Evolutionary conservation across 2,113 vertebrate genomes (phyloP).

Genomic region (Gymnarchus niloticus): DNA sequence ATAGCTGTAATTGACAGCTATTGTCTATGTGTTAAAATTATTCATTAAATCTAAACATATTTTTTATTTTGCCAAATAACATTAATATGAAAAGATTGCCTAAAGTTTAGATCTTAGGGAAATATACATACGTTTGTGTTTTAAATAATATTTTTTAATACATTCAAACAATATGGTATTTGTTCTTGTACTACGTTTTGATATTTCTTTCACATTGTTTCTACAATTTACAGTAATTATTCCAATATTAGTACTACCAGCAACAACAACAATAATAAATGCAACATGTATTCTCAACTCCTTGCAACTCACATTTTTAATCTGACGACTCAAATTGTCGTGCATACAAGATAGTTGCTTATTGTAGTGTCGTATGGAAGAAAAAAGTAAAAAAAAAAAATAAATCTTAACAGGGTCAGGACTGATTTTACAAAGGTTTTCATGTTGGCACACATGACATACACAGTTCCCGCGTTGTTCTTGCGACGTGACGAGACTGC

Average conservation of each 20-base stretch:
- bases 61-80: neutral
- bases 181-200: neutral
- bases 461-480: neutral
- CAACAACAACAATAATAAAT: conserved; percentile 10
- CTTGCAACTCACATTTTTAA: neutral
- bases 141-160: neutral
- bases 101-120: neutral
- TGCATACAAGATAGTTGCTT: neutral
- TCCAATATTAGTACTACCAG: neutral
- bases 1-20: neutral
- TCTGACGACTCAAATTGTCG: neutral
- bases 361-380: neutral
- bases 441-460: neutral
- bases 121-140: neutral
- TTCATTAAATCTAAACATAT: neutral
- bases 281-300: neutral
- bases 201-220: neutral
- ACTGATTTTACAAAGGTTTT: neutral
- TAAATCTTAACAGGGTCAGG: neutral
- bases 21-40: neutral
- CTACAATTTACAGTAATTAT: neutral
- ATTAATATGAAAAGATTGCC: neutral
- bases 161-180: neutral
- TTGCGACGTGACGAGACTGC: neutral
- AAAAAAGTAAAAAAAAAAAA: neutral